Evolutionary conservation across 2,113 vertebrate genomes (phyloP).

Genomic region (Circaetus cinerascens): DNA sequence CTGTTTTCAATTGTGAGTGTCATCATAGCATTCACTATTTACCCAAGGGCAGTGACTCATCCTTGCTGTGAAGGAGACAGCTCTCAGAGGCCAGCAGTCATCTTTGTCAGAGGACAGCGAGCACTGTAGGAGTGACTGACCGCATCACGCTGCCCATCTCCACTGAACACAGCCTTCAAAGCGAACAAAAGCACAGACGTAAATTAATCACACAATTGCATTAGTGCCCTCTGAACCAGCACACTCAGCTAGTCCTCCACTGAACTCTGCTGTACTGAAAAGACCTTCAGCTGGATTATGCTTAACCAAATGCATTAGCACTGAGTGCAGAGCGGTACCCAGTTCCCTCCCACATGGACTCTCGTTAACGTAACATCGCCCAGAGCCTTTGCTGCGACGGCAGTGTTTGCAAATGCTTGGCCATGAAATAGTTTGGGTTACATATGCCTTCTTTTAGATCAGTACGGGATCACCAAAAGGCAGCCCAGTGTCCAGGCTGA

Average conservation of each 20-base stretch:
- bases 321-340: background rate
- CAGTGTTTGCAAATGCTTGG: background rate
- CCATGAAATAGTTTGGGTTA: background rate
- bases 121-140: background rate
- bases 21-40: background rate
- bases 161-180: background rate
- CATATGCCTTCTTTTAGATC: background rate
- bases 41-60: background rate
- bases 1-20: background rate
- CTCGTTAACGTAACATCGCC: accelerated
- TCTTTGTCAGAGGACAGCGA: background rate
- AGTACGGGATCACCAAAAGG: background rate
- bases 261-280: constrained; percentile 23
- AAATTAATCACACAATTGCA: constrained; percentile 50
- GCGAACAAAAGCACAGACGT: background rate
- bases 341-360: background rate
- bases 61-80: background rate
- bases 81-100: background rate
- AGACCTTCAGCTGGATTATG: constrained; percentile 40
- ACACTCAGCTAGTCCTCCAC: constrained; percentile 1
- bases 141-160: accelerated
- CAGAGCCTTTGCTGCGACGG: background rate
- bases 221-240: constrained; percentile 34
- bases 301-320: background rate
- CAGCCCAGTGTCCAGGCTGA: background rate